A percentile compares a stretch with the other conserved stretches of the same genome.
Evolutionary conservation across 2,113 vertebrate species (phyloP).

Genomic region (Lynx canadensis): DNA sequence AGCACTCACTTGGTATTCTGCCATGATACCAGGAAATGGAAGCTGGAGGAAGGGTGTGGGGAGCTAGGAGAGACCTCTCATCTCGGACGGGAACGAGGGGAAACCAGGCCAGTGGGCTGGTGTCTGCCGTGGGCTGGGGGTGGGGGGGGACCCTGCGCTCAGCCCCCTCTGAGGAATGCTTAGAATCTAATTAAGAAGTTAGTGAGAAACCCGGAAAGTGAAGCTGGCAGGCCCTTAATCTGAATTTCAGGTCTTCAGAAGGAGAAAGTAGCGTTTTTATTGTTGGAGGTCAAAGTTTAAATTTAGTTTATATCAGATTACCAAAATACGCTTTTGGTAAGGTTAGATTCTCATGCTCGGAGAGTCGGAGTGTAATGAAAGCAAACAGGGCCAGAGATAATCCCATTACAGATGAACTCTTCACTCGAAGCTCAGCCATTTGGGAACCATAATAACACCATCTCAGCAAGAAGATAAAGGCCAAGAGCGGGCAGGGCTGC

Average conservation of each 20-base stretch:
- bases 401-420: constrained; percentile 89
- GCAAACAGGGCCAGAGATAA: constrained; percentile 88
- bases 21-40: neutral
- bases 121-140: neutral
- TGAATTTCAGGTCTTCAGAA: constrained; percentile 80
- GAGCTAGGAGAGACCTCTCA: neutral
- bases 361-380: constrained; percentile 87
- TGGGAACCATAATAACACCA: constrained; percentile 84
- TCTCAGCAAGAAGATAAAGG: constrained; percentile 76
- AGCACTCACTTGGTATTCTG: neutral
- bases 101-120: neutral
- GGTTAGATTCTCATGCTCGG: constrained; percentile 89
- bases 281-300: constrained; percentile 87
- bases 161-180: constrained; percentile 54
- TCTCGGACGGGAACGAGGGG: neutral
- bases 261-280: constrained; percentile 85
- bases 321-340: constrained; percentile 87
- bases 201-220: constrained; percentile 84
- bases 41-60: neutral
- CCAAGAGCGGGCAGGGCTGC: constrained; percentile 52
- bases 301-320: constrained; percentile 90
- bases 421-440: constrained; percentile 86
- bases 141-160: neutral
- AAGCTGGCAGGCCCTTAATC: constrained; percentile 84
- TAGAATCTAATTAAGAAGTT: constrained; percentile 80